These are phyloP conservation scores for Oligia latruncula DNA, from an alignment of 2,888 invertebrate species.

Conservation along the genomic window DNA sequence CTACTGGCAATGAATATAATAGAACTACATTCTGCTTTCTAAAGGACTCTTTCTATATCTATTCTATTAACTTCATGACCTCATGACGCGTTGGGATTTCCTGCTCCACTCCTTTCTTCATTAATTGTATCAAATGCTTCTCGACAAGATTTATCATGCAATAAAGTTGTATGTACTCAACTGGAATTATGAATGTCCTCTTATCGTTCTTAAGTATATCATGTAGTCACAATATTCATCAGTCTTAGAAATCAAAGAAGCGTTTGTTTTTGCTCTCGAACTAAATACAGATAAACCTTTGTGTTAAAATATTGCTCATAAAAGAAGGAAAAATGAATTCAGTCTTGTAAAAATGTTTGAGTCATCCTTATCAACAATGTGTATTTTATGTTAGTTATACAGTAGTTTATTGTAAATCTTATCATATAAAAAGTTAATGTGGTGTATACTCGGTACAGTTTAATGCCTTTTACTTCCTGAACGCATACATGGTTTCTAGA, in stretches of 20 bases:
- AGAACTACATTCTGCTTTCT: background rate
- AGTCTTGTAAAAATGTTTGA: conserved; percentile 60
- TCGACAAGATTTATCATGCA: conserved; percentile 24
- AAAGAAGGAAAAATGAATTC: conserved; percentile 54
- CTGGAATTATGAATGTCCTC: conserved; percentile 36
- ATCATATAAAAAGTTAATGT: conserved; percentile 46
- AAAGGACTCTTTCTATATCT: background rate
- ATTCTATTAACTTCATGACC: background rate
- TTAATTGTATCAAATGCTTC: conserved; percentile 20
- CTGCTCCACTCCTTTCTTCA: conserved; percentile 29
- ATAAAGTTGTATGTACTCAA: conserved; percentile 18
- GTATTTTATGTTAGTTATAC: conserved; percentile 61
- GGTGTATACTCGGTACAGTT: conserved; percentile 41
- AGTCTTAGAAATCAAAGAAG: conserved; percentile 64
- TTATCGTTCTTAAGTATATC: conserved; percentile 63
- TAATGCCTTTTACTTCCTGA: conserved; percentile 50
- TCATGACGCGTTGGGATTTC: conserved; percentile 24
- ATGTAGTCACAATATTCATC: conserved; percentile 49
- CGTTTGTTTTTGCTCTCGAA: conserved; percentile 60
- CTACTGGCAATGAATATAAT: background rate
- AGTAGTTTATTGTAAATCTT: conserved; percentile 59
- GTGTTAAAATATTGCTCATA: conserved; percentile 54
- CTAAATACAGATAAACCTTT: conserved; percentile 60
- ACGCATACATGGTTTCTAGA: conserved; percentile 27
- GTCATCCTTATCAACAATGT: conserved; percentile 65